Conservation (phyloP, 92 coral and sea anemone genomes). For the Paragorgia papillata region DNA sequence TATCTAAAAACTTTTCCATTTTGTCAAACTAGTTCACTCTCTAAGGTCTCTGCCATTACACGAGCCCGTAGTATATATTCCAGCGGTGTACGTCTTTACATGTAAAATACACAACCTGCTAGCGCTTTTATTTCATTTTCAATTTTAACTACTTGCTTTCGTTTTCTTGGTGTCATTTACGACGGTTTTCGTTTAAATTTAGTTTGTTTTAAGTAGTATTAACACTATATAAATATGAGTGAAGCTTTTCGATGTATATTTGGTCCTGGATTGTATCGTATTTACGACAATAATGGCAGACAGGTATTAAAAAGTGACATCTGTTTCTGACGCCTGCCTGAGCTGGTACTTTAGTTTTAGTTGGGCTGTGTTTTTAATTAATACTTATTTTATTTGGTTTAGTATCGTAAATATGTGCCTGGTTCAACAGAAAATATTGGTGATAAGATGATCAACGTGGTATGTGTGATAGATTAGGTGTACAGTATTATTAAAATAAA, state of each 20-base stretch:
- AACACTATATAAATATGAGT: slow-evolving; percentile 4
- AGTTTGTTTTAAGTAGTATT: neutral
- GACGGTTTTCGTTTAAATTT: neutral
- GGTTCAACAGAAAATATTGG: slow-evolving; percentile 78
- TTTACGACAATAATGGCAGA: slow-evolving; percentile 58
- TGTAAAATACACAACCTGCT: neutral
- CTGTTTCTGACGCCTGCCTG: too few species aligned
- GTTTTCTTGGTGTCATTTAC: neutral
- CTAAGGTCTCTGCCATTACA: too few species aligned
- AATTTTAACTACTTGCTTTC: neutral
- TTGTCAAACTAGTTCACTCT: too few species aligned
- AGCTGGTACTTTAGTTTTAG: neutral
- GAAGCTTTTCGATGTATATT: slow-evolving; percentile 64
- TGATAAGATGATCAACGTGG: slow-evolving; percentile 78
- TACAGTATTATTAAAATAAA: neutral
- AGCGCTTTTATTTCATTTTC: slow-evolving; percentile 22
- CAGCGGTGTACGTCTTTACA: neutral
- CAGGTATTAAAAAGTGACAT: too few species aligned
- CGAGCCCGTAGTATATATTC: slow-evolving; percentile 1
- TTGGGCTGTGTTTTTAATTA: neutral
- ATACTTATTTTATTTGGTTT: slow-evolving; percentile 8
- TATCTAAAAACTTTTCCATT: too few species aligned
- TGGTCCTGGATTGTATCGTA: slow-evolving; percentile 84
- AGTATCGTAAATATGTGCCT: slow-evolving; percentile 77
- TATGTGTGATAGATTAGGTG: slow-evolving; percentile 56